Conservation (phyloP, 1,140 invertebrate species). For the Drosophila kurseongensis region DNA sequence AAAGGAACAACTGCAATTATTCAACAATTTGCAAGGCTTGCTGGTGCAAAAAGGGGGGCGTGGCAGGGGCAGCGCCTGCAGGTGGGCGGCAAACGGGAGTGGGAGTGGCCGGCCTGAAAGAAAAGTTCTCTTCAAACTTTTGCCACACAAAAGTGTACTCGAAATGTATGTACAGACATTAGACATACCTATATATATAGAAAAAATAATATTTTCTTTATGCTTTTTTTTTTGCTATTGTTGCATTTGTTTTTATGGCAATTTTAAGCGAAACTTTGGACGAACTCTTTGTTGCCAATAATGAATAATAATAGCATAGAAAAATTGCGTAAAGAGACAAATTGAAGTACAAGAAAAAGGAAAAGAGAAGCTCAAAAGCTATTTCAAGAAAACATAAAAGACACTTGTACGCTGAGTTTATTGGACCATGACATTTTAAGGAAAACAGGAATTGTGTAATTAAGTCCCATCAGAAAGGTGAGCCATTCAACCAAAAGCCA, state of each 20-base stretch:
- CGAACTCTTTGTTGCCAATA: conserved; percentile 22
- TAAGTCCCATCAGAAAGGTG: background rate
- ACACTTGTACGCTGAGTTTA: background rate
- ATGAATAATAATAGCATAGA: conserved; percentile 22
- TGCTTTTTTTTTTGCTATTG: conserved; percentile 25
- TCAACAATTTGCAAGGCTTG: conserved; percentile 70
- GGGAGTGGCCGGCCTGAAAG: conserved; percentile 18
- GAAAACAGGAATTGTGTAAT: background rate
- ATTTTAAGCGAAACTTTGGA: conserved; percentile 21
- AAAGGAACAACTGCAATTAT: conserved; percentile 73
- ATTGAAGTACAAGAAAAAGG: background rate
- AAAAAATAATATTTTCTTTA: conserved; percentile 42
- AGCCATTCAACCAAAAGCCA: too few species aligned
- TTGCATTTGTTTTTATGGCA: conserved; percentile 21
- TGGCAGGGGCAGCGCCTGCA: background rate
- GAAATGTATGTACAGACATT: conserved; percentile 21
- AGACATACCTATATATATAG: background rate
- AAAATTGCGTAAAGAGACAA: conserved; percentile 3
- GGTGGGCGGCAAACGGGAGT: conserved; percentile 3
- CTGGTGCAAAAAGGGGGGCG: conserved; percentile 16
- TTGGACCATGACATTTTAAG: background rate
- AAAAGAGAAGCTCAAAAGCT: background rate
- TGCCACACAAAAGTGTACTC: conserved; percentile 34
- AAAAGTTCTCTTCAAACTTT: conserved; percentile 54
- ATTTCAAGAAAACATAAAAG: background rate